phyloP scores from a whole-genome alignment of 2,888 invertebrate genomes.

The Patella ulyssiponensis region DNA sequence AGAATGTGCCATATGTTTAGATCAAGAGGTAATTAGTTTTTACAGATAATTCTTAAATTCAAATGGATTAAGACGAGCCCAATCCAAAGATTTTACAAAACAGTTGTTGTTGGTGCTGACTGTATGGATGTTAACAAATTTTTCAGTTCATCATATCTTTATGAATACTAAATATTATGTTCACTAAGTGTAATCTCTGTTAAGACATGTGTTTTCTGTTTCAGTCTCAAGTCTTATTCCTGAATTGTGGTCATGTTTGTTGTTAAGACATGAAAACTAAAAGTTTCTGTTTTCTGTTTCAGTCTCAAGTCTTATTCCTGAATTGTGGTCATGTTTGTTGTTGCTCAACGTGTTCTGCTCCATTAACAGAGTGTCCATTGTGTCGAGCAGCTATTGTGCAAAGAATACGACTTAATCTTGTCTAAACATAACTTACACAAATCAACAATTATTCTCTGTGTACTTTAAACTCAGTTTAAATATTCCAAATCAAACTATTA shows the following conservation, averaged over 20 bases:
- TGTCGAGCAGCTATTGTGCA: slow-evolving; percentile 80
- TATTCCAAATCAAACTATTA: no score
- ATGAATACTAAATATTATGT: no score
- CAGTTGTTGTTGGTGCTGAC: no score
- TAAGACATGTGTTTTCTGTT: slow-evolving; percentile 56
- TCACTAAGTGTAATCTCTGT: no score
- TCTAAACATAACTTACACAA: no score
- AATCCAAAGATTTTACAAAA: no score
- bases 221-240: slow-evolving; percentile 84
- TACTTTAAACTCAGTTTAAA: no score
- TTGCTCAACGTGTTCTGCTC: slow-evolving; percentile 80
- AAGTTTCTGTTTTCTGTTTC: slow-evolving; percentile 63
- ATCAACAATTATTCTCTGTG: no score
- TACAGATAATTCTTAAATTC: neutral
- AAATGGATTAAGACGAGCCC: no score
- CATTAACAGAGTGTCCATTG: slow-evolving; percentile 82
- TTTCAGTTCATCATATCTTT: no score
- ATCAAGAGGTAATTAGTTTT: slow-evolving; percentile 77
- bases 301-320: slow-evolving; percentile 86
- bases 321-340: slow-evolving; percentile 91
- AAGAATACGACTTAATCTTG: slow-evolving; percentile 38
- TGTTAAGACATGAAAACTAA: slow-evolving; percentile 73
- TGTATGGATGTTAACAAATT: no score
- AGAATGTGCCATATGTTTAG: slow-evolving; percentile 90
- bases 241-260: slow-evolving; percentile 91